These are phyloP conservation scores for Gadopsis marmoratus DNA, from an alignment of 2,797 vertebrate genomes.

Conservation along the genomic window DNA sequence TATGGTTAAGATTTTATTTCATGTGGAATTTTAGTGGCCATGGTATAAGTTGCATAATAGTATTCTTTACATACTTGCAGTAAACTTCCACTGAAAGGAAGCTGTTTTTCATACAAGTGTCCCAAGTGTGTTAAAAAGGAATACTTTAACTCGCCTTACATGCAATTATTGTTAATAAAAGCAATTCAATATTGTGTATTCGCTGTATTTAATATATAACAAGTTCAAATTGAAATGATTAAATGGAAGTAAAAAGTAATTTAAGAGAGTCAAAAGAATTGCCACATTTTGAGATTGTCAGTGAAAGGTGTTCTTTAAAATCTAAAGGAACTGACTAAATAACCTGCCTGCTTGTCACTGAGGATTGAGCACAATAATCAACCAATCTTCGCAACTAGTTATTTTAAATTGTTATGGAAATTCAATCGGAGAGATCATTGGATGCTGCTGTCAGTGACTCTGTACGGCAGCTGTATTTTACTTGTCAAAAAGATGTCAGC, in stretches of 20 bases:
- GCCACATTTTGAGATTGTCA: slow-evolving; percentile 8
- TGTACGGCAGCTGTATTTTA: slow-evolving; percentile 29
- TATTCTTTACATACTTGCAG: background rate
- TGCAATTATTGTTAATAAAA: background rate
- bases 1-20: too few relatives aligned
- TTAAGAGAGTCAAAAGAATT: background rate
- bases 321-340: slow-evolving; percentile 24
- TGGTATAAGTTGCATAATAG: too few relatives aligned
- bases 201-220: background rate
- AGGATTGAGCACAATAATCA: slow-evolving; percentile 39
- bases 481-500: slow-evolving; percentile 39
- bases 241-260: background rate
- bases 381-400: slow-evolving; percentile 14
- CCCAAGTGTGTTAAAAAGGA: background rate
- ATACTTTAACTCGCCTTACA: background rate
- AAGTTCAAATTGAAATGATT: background rate
- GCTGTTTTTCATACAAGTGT: background rate
- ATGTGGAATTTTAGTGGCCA: background rate
- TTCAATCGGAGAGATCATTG: slow-evolving; percentile 25
- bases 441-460: slow-evolving; percentile 8
- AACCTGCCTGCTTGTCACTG: slow-evolving; percentile 15
- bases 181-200: background rate
- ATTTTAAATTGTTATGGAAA: slow-evolving; percentile 39
- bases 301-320: slow-evolving; percentile 36
- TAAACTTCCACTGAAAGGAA: background rate